Base-by-base conservation (phyloP, 2,797 vertebrate genomes). In the Pangasius djambal region DNA sequence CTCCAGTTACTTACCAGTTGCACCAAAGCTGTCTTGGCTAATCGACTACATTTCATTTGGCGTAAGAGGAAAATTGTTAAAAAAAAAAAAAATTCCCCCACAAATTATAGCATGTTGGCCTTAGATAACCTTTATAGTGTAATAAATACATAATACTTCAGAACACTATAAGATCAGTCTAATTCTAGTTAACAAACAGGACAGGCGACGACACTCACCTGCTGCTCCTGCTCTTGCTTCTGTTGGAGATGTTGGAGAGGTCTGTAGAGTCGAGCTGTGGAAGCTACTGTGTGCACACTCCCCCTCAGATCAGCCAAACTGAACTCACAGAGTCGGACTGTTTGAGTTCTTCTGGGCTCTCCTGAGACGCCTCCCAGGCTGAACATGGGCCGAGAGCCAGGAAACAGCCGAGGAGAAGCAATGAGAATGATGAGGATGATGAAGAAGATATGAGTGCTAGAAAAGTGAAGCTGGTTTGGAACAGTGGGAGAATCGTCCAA, bases 341-440 rank as follows among this genome's bases (percentile, higher is more conserved):
- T 81, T 61, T 79, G 83, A 87, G 87, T 89, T 91, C 87, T 89
- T 83, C 74, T 63, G 86, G 78, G 77, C 75, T 85, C 88, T 65
- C 44, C 50, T 86, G 44, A 91, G 86, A 88, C 78, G 83, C 87
- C 91, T 90, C 90, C 91, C 88, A 83, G 85, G 63, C 78, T 79
- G 86, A 85, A 37, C 59, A 61, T 34, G 20, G 67, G 79, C 88
- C 70, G 2, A 52, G 81, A 85, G 89, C 72, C 70, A 84, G 86
- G 75, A 81, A 87, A 87, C 75, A 65, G 34, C n/a, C 15, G 18
- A 28, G 74, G n/a, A 79, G 75, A 44, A 52, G 44, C 40, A 31
- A 52, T 52, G 61, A 74, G 59, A 16, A 25, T 15, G 74, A 87
- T 50, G 86, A 79, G 44, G 77, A 52, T 28, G 70, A 84, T n/a